Evolutionary conservation across 2,888 invertebrate species (phyloP), one percentile per base, ranked within the genome.

Genomic region (Blera fallax): DNA sequence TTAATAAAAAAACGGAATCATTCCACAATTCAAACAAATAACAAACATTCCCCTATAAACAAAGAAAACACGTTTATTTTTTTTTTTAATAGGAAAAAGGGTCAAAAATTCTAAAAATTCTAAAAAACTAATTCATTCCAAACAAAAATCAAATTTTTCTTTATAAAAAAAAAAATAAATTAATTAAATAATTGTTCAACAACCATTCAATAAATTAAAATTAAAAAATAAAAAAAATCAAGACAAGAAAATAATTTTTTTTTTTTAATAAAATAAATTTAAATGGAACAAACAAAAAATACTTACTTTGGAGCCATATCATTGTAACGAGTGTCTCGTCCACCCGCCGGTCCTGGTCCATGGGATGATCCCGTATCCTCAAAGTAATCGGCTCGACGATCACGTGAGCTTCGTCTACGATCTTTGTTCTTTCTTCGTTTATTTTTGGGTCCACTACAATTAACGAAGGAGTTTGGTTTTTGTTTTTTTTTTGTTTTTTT

Each of bases 281-380:
- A 40, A 85, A 85, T 67, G 27, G 21, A 77, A 40, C 14, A 78
- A 69, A 78, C 43, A 76, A 43, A 67, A 21, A 80, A 14, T 90
- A 95, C 95, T 95, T 94, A 97, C 96, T 96, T 96, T 91, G 96
- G 96, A 91, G 97, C 96, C 94, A 96, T 95, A 93, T 97, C 96
- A 91, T 95, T 95, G 93, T 96, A 97, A 93, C 96, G 94, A 90
- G 95, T 94, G 91, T 95, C 95, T 88, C 92, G 91, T 87, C 93
- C 93, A 62, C 89, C 89, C 70, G 95, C 94, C 78, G 93, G 93
- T 14, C 94, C 93, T 87, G 91, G 90, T 89, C 91, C 90, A 89
- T 94, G 91, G 87, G 92, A 90, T 89, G 91, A 91, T 74, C 91
- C 89, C 91, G 92, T 90, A 90, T 93, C 91, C 89, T 92, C 89